A percentile compares a stretch with the other conserved stretches of the same genome.
These are phyloP conservation scores for Anoncus sp. DNA, from an alignment of 2,888 invertebrate species.

Conservation along the genomic window DNA sequence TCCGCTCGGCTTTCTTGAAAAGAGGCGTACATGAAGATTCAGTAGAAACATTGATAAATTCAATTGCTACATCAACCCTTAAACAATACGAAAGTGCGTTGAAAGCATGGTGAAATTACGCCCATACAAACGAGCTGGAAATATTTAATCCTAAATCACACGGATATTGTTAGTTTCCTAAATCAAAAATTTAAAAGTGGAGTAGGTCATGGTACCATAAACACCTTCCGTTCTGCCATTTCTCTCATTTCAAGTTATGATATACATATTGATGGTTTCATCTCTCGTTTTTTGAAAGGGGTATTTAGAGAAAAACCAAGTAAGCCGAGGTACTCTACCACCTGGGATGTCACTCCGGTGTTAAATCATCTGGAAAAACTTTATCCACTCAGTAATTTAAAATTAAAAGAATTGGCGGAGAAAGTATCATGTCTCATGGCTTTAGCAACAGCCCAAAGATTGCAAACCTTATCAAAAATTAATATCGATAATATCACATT, in stretches of 20 bases:
- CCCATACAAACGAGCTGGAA: background rate
- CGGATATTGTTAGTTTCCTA: background rate
- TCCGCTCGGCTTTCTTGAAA: conserved; percentile 4
- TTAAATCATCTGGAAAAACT: conserved; percentile 49
- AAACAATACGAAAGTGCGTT: conserved; percentile 5
- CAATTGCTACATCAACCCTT: background rate
- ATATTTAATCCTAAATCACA: background rate
- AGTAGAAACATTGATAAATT: background rate
- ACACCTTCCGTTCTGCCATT: conserved; percentile 43
- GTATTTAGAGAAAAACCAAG: conserved; percentile 54
- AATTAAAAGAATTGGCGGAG: conserved; percentile 46
- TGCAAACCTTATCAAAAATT: conserved; percentile 60
- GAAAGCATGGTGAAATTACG: conserved; percentile 1
- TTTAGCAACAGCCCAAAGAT: conserved; percentile 56
- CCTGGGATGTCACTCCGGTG: conserved; percentile 59
- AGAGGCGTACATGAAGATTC: background rate
- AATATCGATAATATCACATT: conserved; percentile 48
- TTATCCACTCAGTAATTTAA: conserved; percentile 42
- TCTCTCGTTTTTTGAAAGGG: conserved; percentile 60
- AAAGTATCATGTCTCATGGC: conserved; percentile 60
- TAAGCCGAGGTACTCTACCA: conserved; percentile 51
- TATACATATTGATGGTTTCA: conserved; percentile 49
- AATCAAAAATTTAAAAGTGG: conserved; percentile 2
- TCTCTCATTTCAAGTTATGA: conserved; percentile 52
- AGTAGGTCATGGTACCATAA: conserved; percentile 2